Conservation (phyloP, 2,888 invertebrate genomes). For the Drosophila planitibia region DNA sequence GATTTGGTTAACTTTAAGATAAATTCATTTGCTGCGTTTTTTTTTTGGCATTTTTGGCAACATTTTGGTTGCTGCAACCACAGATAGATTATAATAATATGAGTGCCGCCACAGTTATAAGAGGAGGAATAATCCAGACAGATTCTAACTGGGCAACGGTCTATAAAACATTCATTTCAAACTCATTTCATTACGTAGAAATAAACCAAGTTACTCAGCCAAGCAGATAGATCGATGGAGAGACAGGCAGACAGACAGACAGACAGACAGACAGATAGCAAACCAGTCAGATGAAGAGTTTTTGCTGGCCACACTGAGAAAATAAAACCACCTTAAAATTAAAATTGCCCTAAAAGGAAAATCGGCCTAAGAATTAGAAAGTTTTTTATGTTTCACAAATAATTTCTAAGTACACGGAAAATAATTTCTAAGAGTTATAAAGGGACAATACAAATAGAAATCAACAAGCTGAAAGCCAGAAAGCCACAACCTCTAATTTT, state of each 20-base stretch:
- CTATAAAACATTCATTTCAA: slow-evolving; percentile 81
- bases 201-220: slow-evolving; percentile 75
- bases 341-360: background rate
- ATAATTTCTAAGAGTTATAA: background rate
- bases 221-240: slow-evolving; percentile 17
- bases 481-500: background rate
- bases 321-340: background rate
- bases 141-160: slow-evolving; percentile 51
- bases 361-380: background rate
- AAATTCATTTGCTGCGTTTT: slow-evolving; percentile 20
- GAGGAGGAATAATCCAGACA: slow-evolving; percentile 7
- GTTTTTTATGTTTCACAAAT: background rate
- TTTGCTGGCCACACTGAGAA: slow-evolving; percentile 5
- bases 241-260: slow-evolving; percentile 13
- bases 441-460: background rate
- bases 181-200: slow-evolving; percentile 79
- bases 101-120: slow-evolving; percentile 35
- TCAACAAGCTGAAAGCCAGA: background rate
- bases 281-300: slow-evolving; percentile 30
- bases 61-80: slow-evolving; percentile 28
- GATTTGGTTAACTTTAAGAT: slow-evolving; percentile 8
- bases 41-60: slow-evolving; percentile 4
- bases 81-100: slow-evolving; percentile 54
- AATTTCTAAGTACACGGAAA: background rate
- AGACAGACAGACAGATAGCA: slow-evolving; percentile 5